Percentiles rank a stretch among this genome's conserved stretches.
Evolutionary conservation across 2,888 invertebrate species (phyloP).

Genomic region (Archips xylosteana): DNA sequence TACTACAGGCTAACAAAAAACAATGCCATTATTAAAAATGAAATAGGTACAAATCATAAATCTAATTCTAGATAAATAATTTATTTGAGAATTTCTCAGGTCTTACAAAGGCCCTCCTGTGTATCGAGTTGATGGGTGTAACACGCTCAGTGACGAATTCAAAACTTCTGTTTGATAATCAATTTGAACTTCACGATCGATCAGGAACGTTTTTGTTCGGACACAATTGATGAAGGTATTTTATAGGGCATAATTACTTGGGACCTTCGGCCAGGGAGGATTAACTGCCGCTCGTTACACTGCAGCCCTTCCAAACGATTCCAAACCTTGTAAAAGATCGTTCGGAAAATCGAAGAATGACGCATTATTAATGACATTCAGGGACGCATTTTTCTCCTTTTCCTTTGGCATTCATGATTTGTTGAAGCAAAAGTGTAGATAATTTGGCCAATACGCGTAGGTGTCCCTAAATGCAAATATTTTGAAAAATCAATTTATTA

Average conservation of each 20-base stretch:
- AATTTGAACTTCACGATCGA: constrained; percentile 15
- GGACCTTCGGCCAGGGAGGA: constrained; percentile 5
- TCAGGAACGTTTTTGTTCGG: background rate
- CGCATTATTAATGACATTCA: background rate
- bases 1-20: too few relatives aligned
- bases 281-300: constrained; percentile 34
- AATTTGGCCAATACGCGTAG: background rate
- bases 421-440: background rate
- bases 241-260: constrained; percentile 33
- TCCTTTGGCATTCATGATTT: background rate
- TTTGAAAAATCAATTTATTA: too few relatives aligned
- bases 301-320: constrained; percentile 15
- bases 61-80: too few relatives aligned
- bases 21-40: too few relatives aligned
- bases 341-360: background rate
- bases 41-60: too few relatives aligned
- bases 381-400: background rate
- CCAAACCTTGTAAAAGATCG: constrained; percentile 1
- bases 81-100: too few relatives aligned
- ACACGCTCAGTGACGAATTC: too few relatives aligned
- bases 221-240: constrained; percentile 30
- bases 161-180: background rate
- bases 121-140: too few relatives aligned
- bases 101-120: too few relatives aligned
- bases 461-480: too few relatives aligned